phyloP scores from a whole-genome alignment of 2,113 vertebrate genomes.

The Malurus melanocephalus region DNA sequence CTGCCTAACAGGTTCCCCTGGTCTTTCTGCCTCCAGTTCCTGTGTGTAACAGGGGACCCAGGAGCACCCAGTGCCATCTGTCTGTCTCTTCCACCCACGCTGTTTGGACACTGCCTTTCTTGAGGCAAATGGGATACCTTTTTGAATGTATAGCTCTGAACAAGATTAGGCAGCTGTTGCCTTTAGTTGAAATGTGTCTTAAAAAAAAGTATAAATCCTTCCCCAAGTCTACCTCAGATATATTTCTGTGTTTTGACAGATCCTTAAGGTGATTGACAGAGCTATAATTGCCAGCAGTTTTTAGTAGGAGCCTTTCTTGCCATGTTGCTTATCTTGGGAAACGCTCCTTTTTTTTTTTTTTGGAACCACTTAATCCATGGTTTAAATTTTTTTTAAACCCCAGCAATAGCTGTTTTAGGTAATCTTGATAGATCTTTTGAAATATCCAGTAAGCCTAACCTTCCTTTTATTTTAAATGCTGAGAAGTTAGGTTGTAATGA shows the following conservation, averaged over 20 bases:
- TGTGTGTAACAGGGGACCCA: rapidly evolving
- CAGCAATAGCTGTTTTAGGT: background rate
- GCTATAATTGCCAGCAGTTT: background rate
- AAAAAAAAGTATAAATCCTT: background rate
- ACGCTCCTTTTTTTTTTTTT: background rate
- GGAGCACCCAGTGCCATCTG: background rate
- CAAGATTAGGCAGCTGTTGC: background rate
- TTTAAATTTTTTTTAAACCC: background rate
- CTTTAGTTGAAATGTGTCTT: background rate
- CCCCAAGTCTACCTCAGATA: background rate
- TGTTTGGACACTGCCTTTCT: background rate
- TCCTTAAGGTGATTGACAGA: background rate
- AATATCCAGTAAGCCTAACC: background rate
- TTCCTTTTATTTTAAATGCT: background rate
- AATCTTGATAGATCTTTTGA: background rate
- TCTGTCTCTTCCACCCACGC: background rate
- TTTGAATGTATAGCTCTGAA: background rate
- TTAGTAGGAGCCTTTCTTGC: background rate
- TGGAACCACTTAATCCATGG: background rate
- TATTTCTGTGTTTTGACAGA: background rate
- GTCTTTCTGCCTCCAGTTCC: background rate
- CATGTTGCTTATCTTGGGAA: background rate
- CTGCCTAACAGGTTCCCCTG: conserved; percentile 23
- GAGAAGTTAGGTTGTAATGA: background rate
- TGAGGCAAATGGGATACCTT: background rate